phyloP scores from a whole-genome alignment of 92 coral and sea anemone species.

The Umimayanthus chanpuru region DNA sequence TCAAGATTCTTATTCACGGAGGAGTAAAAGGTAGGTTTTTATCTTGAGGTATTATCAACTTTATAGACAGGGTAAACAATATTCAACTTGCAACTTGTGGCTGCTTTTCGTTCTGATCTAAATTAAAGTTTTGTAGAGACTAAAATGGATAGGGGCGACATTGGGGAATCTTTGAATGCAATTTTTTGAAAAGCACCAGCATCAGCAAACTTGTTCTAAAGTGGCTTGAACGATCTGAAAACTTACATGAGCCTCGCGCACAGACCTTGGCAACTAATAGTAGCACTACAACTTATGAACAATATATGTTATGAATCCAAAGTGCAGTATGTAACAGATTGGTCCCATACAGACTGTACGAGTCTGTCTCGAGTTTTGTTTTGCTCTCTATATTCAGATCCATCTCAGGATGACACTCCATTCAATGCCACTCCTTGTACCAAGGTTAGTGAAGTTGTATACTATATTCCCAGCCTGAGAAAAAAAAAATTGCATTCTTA shows the following conservation, averaged over 20 bases:
- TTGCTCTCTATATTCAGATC: conserved; percentile 41
- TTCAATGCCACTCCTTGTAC: conserved; percentile 88
- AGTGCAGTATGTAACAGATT: background rate
- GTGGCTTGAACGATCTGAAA: background rate
- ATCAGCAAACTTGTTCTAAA: background rate
- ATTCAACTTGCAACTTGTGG: background rate
- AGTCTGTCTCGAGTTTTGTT: background rate
- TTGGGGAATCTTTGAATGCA: too few species aligned
- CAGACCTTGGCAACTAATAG: background rate
- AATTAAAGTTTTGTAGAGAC: too few species aligned
- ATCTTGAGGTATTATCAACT: background rate
- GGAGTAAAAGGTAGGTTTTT: conserved; percentile 70
- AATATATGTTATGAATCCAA: background rate
- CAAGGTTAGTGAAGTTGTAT: conserved; percentile 63
- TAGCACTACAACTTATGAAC: background rate
- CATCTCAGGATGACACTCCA: conserved; percentile 74
- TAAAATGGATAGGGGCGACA: too few species aligned
- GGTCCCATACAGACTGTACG: background rate
- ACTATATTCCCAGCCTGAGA: background rate
- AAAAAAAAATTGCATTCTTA: background rate
- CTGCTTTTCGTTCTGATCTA: background rate
- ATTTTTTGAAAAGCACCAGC: background rate
- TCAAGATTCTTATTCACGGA: conserved; percentile 81
- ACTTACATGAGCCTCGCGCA: background rate
- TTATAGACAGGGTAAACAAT: background rate